These are phyloP conservation scores for Castor canadensis DNA, from an alignment of 2,113 vertebrate species.

Conservation along the genomic window DNA sequence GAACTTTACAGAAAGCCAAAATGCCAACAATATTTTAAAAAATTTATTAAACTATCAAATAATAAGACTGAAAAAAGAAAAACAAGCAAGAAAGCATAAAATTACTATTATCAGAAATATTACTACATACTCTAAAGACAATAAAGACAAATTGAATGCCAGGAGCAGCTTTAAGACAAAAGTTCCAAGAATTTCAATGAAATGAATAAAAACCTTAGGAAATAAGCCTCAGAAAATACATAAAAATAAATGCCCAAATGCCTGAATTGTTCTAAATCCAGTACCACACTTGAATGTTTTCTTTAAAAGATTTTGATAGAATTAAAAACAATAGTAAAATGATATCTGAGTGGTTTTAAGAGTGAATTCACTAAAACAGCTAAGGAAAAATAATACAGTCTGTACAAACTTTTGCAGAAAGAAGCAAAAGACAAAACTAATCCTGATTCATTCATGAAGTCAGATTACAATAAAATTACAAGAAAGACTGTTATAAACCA, in stretches of 20 bases:
- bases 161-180: neutral
- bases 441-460: neutral
- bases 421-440: neutral
- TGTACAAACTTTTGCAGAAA: neutral
- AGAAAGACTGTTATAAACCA: neutral
- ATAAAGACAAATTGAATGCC: neutral
- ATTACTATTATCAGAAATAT: neutral
- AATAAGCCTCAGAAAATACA: neutral
- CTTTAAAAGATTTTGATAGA: neutral
- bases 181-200: neutral
- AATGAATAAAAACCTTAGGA: neutral
- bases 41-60: neutral
- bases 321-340: neutral
- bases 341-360: neutral
- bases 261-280: neutral
- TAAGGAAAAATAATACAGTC: neutral
- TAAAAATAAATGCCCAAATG: neutral
- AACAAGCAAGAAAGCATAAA: neutral
- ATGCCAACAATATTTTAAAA: neutral
- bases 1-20: neutral
- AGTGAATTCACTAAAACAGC: neutral
- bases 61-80: neutral
- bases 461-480: neutral
- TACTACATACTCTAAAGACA: neutral
- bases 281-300: neutral